Conservation (phyloP, 1,140 invertebrate genomes). For the Lordiphosa stackelbergi region DNA sequence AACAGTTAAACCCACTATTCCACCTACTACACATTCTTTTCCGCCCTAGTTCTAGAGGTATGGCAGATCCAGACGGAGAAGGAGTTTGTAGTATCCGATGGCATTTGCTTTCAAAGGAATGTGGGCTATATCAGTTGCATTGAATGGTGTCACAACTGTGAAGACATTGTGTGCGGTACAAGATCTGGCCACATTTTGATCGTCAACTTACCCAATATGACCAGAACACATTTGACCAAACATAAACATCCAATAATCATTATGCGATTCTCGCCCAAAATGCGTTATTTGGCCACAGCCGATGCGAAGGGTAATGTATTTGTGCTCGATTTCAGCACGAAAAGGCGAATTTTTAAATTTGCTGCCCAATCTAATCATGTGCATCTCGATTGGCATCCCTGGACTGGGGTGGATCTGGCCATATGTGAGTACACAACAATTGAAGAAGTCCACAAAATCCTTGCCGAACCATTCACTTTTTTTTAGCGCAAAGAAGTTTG, state of each 20-base stretch:
- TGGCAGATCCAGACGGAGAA: slow-evolving; percentile 44
- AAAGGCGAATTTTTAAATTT: slow-evolving; percentile 21
- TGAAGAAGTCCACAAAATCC: background rate
- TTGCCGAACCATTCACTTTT: background rate
- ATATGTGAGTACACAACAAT: slow-evolving; percentile 43
- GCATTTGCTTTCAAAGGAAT: slow-evolving; percentile 39
- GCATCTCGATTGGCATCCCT: slow-evolving; percentile 72
- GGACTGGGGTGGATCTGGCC: slow-evolving; percentile 59
- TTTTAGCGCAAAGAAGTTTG: slow-evolving; percentile 47
- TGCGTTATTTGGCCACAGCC: slow-evolving; percentile 60
- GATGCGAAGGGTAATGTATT: slow-evolving; percentile 54
- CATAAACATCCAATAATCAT: slow-evolving; percentile 38
- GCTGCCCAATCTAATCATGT: slow-evolving; percentile 14
- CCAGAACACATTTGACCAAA: slow-evolving; percentile 22
- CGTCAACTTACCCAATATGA: slow-evolving; percentile 29
- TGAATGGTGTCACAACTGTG: slow-evolving; percentile 51
- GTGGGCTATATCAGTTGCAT: slow-evolving; percentile 47
- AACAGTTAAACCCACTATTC: background rate
- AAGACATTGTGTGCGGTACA: slow-evolving; percentile 58
- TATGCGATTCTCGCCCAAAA: slow-evolving; percentile 52
- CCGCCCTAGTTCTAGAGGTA: slow-evolving; percentile 50
- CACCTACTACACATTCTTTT: background rate
- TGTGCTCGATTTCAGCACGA: slow-evolving; percentile 43
- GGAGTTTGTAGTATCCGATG: slow-evolving; percentile 48
- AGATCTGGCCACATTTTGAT: slow-evolving; percentile 38